Evolutionary conservation across 1,140 invertebrate genomes (phyloP), one percentile per base, ranked within the genome.

Genomic region (Thaumetopoea pityocampa): DNA sequence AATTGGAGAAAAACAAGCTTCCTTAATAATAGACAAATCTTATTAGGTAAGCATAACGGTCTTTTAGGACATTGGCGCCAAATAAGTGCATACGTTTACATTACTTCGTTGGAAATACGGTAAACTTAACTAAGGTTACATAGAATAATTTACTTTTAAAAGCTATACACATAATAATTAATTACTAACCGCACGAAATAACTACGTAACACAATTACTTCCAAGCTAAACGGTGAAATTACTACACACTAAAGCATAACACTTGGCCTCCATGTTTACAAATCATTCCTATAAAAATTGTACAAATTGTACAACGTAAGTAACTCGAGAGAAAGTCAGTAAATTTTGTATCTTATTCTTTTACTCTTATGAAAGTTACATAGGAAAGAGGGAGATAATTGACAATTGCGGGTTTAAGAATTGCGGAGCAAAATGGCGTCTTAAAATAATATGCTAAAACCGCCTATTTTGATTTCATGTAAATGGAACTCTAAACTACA

Each of bases 221-320:
- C 26, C 11, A 47, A 10, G 41, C 41, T 30, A 57, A 53, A 51
- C 36, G 24, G 51, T 17, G 18, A 55, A 55, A 50, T 47, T 52
- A 47, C 29, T 53, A 58, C 30, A 63, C 40, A 56, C 22, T 54
- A 40, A 30, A 49, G 40, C 51, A 63, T 52, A 65, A 65, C 62
- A 69, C 70, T 77, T 67, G 64, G 67, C 76, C 70, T 77, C 79
- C 79, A 83, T 83, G 79, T 83, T 83, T 80, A 80, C 79, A 83
- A 83, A 79, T 80, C 63, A 69, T 78, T 79, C 62, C 56, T 51
- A 68, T 71, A 79, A 78, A 77, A 78, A 69, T 76, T 60, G 33
- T 46, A 36, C 32, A 50, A 37, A 33, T 22, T n/a, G n/a, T n/a
- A n/a, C 46, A 38, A 64, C 19, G 19, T 49, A 58, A 24, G 45